Conservation (phyloP, 2,888 invertebrate species). For the Lathronympha strigana region DNA sequence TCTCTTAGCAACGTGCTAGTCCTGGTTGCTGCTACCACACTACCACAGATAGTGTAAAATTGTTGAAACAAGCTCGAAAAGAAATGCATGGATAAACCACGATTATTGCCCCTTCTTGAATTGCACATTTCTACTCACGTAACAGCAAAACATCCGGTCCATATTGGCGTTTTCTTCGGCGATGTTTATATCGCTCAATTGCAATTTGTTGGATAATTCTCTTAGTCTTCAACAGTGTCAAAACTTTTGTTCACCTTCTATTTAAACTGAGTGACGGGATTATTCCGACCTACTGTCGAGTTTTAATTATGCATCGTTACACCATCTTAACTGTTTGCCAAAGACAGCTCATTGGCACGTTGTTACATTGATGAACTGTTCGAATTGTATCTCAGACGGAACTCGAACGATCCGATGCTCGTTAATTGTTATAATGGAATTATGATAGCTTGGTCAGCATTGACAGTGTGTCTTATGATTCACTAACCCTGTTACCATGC, state of each 20-base stretch:
- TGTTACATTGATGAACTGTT: constrained; percentile 47
- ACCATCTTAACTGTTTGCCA: constrained; percentile 41
- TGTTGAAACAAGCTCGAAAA: no score
- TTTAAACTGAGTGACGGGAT: neutral
- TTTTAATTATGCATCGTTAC: constrained; percentile 38
- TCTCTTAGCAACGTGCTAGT: no score
- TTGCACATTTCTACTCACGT: no score
- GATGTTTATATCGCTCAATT: neutral
- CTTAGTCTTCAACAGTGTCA: neutral
- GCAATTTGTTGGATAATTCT: neutral
- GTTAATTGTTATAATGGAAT: constrained; percentile 32
- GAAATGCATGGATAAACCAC: no score
- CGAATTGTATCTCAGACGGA: constrained; percentile 40
- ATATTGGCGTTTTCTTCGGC: neutral
- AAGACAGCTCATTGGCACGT: constrained; percentile 45
- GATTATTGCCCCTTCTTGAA: no score
- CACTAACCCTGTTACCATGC: neutral
- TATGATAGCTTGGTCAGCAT: constrained; percentile 11
- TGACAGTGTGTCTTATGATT: neutral
- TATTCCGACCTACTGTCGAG: constrained; percentile 9
- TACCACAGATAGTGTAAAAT: no score
- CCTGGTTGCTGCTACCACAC: no score
- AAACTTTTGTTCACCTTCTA: neutral
- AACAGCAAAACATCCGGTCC: no score
- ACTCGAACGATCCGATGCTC: constrained; percentile 24